A percentile compares a stretch with the other conserved stretches of the same genome.
Evolutionary conservation across 2,888 invertebrate species (phyloP).

Genomic region (Pristionchus entomophagus): DNA sequence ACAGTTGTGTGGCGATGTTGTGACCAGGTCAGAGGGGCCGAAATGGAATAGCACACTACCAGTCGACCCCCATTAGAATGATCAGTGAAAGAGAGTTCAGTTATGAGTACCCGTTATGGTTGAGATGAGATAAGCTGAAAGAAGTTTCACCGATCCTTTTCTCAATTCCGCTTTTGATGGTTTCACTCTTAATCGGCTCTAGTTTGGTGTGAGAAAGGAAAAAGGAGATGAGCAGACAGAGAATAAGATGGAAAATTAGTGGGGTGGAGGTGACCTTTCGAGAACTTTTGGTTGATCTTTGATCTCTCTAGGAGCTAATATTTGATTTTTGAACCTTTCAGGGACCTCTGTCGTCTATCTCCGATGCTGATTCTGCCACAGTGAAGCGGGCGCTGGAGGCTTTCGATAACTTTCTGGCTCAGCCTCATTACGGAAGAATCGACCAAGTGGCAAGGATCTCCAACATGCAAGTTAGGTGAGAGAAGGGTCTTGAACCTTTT

Average conservation of each 20-base stretch:
- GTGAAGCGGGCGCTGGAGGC: constrained; percentile 56
- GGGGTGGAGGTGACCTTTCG: not conserved
- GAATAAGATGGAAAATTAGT: not conserved
- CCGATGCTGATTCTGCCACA: constrained; percentile 66
- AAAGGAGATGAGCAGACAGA: not conserved
- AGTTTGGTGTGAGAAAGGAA: not conserved
- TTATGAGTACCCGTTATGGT: no score
- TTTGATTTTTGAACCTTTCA: no score
- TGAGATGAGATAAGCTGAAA: no score
- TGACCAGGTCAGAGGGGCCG: no score
- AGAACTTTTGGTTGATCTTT: not conserved
- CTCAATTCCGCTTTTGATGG: no score
- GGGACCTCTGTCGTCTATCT: constrained; percentile 70
- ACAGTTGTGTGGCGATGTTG: no score
- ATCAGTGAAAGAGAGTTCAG: no score
- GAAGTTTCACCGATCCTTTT: no score
- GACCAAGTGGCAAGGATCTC: constrained; percentile 67
- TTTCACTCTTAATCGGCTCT: not conserved
- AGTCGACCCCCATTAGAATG: no score
- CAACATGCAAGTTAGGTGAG: constrained; percentile 62
- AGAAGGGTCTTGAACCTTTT: not conserved
- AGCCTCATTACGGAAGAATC: constrained; percentile 65
- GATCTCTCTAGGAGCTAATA: no score
- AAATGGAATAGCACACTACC: no score
- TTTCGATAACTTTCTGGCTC: constrained; percentile 66